A percentile compares a stretch with the other conserved stretches of the same genome.
phyloP scores from a whole-genome alignment of 2,113 vertebrate genomes.

The Paralichthys olivaceus region DNA sequence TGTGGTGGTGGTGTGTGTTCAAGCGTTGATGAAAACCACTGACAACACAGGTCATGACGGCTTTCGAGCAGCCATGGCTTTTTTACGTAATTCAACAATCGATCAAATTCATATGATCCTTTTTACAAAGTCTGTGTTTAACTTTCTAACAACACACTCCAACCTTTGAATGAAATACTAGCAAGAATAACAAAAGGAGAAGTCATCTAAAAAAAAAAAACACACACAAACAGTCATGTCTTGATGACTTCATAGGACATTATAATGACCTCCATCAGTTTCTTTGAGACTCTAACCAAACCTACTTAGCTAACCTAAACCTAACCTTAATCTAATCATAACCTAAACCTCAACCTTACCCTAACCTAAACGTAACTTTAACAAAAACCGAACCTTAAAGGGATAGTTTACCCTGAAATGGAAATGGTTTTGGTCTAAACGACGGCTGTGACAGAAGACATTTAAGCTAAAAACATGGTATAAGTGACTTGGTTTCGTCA shows the following conservation, averaged over 20 bases:
- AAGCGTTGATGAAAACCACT: constrained; percentile 19
- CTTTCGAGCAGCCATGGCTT: background rate
- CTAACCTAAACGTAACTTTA: too few species aligned
- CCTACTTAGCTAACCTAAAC: too few species aligned
- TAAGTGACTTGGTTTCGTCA: too few species aligned
- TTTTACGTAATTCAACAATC: background rate
- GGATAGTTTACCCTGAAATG: too few species aligned
- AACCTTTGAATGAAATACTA: background rate
- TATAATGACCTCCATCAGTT: background rate
- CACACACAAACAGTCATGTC: background rate
- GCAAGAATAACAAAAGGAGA: constrained; percentile 11
- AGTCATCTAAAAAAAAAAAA: background rate
- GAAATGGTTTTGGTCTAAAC: too few species aligned
- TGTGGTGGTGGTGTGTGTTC: background rate
- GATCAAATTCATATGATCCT: background rate
- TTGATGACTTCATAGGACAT: background rate
- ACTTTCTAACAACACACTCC: background rate
- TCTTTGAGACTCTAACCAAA: too few species aligned
- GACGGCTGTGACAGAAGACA: too few species aligned
- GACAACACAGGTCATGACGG: background rate
- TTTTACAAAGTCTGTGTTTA: constrained; percentile 8
- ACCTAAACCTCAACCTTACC: too few species aligned
- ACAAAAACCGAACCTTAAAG: too few species aligned
- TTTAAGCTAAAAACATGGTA: too few species aligned
- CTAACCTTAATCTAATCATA: too few species aligned